These are phyloP conservation scores for Wiebesia pumilae DNA, from an alignment of 1,140 invertebrate genomes.

Conservation along the genomic window DNA sequence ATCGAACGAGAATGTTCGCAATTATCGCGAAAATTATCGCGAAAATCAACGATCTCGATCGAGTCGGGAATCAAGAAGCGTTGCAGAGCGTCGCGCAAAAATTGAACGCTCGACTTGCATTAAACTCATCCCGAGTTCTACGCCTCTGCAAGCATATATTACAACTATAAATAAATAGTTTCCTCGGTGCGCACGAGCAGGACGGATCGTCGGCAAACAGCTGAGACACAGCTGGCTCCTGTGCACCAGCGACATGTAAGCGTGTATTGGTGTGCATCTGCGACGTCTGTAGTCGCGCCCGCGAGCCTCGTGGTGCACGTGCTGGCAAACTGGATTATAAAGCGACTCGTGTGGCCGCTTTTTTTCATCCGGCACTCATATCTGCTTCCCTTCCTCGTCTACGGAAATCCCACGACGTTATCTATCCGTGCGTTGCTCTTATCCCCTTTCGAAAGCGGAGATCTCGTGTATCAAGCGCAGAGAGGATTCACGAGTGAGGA, in stretches of 20 bases:
- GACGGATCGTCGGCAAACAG: constrained; percentile 57
- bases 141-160: background rate
- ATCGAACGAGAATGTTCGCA: too few species aligned
- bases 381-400: too few species aligned
- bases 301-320: constrained; percentile 30
- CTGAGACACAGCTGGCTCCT: constrained; percentile 70
- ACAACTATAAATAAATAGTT: constrained; percentile 22
- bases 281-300: constrained; percentile 31
- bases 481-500: too few species aligned
- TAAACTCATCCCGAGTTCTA: too few species aligned
- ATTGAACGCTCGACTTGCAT: too few species aligned
- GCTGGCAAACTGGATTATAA: background rate
- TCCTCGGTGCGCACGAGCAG: background rate
- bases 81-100: too few species aligned
- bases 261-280: constrained; percentile 56
- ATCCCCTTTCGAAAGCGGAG: too few species aligned
- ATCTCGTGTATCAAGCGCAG: too few species aligned
- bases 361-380: background rate
- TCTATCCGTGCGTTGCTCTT: background rate
- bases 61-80: too few species aligned
- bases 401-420: background rate
- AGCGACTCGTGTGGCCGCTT: background rate
- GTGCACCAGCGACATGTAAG: constrained; percentile 53
- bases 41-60: too few species aligned
- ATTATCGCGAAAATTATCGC: too few species aligned